Percentiles rank a stretch among this genome's conserved stretches.
These are phyloP conservation scores for Drosophila meridiana DNA, from an alignment of 2,888 invertebrate species.

Conservation along the genomic window DNA sequence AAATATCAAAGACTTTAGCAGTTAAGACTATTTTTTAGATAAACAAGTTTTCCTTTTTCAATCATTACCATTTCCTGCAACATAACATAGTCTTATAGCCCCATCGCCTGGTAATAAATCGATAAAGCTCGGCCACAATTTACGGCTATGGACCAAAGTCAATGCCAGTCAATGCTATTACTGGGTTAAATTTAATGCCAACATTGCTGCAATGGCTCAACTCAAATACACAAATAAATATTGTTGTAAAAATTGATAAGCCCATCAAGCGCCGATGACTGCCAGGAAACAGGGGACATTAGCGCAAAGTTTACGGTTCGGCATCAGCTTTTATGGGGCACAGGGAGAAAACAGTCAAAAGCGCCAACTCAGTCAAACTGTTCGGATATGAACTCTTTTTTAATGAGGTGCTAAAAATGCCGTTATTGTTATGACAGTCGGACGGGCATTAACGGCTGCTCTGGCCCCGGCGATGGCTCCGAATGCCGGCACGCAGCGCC, in stretches of 20 bases:
- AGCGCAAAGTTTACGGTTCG: slow-evolving; percentile 28
- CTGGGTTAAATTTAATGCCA: slow-evolving; percentile 47
- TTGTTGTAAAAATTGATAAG: slow-evolving; percentile 77
- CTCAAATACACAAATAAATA: slow-evolving; percentile 69
- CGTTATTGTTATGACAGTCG: slow-evolving; percentile 77
- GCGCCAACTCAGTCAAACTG: slow-evolving; percentile 60
- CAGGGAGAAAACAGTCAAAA: slow-evolving; percentile 20
- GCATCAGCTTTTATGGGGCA: slow-evolving; percentile 44
- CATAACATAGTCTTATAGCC: background rate
- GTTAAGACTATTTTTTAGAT: no score
- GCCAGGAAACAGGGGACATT: slow-evolving; percentile 26
- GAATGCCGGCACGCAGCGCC: slow-evolving; percentile 36
- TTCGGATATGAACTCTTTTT: slow-evolving; percentile 81
- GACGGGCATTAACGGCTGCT: slow-evolving; percentile 54
- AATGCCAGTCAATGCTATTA: slow-evolving; percentile 50
- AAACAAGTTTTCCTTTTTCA: no score
- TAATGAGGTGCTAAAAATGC: slow-evolving; percentile 82
- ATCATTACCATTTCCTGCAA: background rate
- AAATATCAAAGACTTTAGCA: no score
- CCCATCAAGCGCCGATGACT: slow-evolving; percentile 49
- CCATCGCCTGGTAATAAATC: slow-evolving; percentile 35
- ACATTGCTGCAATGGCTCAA: slow-evolving; percentile 42
- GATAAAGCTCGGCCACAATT: slow-evolving; percentile 41
- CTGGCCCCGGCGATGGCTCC: slow-evolving; percentile 15
- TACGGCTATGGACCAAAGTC: slow-evolving; percentile 24